Conservation (phyloP, 1,140 invertebrate species). For the Drosophila micromelanica region DNA sequence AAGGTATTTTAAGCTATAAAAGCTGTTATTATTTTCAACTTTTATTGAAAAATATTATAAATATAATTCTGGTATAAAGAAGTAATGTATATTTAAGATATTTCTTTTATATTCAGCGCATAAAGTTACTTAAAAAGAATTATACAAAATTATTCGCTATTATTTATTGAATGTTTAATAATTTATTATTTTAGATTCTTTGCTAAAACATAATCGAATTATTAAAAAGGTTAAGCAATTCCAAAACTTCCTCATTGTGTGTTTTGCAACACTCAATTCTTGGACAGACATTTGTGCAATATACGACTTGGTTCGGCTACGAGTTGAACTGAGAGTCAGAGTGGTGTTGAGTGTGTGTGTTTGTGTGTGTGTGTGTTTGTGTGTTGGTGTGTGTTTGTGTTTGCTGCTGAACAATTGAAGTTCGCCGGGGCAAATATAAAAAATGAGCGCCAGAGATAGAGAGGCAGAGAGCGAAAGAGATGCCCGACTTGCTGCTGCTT, state of each 20-base stretch:
- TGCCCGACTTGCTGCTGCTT: background rate
- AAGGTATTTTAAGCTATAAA: background rate
- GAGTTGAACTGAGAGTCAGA: conserved; percentile 7
- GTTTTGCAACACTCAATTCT: conserved; percentile 53
- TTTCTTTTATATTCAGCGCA: too few relatives aligned
- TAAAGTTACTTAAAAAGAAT: too few relatives aligned
- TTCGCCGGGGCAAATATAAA: conserved; percentile 71
- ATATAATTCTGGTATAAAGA: too few relatives aligned
- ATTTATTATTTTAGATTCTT: too few relatives aligned
- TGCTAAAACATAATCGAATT: too few relatives aligned
- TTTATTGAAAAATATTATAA: too few relatives aligned
- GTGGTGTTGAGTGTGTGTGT: conserved; percentile 12
- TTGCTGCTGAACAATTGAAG: conserved; percentile 76
- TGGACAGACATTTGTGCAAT: conserved; percentile 68
- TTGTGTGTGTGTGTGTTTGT: conserved; percentile 48
- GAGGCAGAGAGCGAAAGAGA: conserved; percentile 16
- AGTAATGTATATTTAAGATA: too few relatives aligned
- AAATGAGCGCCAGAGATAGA: conserved; percentile 50
- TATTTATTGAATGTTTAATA: too few relatives aligned
- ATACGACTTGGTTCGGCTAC: conserved; percentile 42
- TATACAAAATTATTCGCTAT: too few relatives aligned
- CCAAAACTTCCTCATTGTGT: conserved; percentile 38
- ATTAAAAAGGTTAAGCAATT: background rate
- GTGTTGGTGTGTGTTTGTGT: conserved; percentile 45
- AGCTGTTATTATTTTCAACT: too few relatives aligned